These are phyloP conservation scores for Sinocyclocheilus anophthalmus DNA, from an alignment of 2,113 vertebrate genomes.

Conservation along the genomic window DNA sequence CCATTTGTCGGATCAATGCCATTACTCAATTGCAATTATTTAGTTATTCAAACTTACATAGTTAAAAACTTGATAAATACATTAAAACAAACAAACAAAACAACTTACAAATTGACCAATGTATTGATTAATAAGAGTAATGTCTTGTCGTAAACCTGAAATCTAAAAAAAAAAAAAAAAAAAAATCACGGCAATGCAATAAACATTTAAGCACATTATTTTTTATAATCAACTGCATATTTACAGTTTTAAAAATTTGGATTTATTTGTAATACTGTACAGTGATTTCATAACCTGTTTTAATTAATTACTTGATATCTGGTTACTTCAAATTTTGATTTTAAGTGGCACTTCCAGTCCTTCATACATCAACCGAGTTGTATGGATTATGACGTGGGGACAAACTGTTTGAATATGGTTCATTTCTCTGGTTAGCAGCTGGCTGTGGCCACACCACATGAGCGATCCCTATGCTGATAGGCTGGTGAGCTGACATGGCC, in stretches of 20 bases:
- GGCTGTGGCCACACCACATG: constrained; percentile 97
- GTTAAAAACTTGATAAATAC: neutral
- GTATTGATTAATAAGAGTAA: neutral
- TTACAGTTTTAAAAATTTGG: neutral
- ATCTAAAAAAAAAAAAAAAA: neutral
- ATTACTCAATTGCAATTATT: neutral
- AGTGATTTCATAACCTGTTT: neutral
- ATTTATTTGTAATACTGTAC: neutral
- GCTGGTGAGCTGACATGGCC: constrained; percentile 93
- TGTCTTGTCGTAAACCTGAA: neutral
- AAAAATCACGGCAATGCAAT: neutral
- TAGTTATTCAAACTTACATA: neutral
- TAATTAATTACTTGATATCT: neutral
- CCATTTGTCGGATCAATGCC: neutral
- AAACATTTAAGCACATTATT: neutral
- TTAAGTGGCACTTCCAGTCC: neutral
- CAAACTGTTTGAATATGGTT: constrained; percentile 91
- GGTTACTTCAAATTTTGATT: neutral
- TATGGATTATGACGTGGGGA: neutral
- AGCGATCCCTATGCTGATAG: constrained; percentile 96
- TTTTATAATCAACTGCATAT: neutral
- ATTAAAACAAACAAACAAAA: neutral
- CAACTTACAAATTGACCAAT: neutral
- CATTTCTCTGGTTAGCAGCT: constrained; percentile 88
- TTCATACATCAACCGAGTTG: neutral